phyloP scores from a whole-genome alignment of 2,888 invertebrate genomes.

The Apotomis turbidana region DNA sequence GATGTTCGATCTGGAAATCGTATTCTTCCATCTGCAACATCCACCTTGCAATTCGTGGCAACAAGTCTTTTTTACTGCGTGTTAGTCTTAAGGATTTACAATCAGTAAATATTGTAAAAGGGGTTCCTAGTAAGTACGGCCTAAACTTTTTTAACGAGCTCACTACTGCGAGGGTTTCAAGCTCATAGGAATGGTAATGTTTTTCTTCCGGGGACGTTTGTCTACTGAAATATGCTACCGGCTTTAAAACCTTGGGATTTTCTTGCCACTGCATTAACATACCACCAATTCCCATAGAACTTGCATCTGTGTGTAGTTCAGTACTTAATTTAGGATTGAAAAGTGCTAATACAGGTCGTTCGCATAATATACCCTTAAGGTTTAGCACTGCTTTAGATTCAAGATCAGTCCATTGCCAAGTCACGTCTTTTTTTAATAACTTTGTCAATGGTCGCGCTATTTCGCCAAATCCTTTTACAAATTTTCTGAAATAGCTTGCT shows the following conservation, averaged over 20 bases:
- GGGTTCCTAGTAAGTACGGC: not conserved
- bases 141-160: not conserved
- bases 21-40: too few species aligned
- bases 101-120: not conserved
- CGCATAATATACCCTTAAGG: not conserved
- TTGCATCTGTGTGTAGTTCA: constrained; percentile 9
- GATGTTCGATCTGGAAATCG: too few species aligned
- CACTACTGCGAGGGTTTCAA: not conserved
- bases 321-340: constrained; percentile 7
- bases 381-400: not conserved
- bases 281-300: not conserved
- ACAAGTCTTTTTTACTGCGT: not conserved
- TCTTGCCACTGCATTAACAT: constrained; percentile 3
- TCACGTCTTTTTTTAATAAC: too few species aligned
- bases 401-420: not conserved
- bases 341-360: not conserved
- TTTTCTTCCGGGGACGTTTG: constrained; percentile 1
- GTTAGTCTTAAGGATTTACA: not conserved
- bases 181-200: not conserved
- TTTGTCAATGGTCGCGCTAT: too few species aligned
- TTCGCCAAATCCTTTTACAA: too few species aligned
- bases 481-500: constrained; percentile 31
- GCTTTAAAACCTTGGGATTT: not conserved
- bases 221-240: not conserved
- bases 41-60: too few species aligned